A percentile compares a stretch with the other conserved stretches of the same genome.
phyloP scores from a whole-genome alignment of 2,113 vertebrate species.

The Heterocephalus glaber region DNA sequence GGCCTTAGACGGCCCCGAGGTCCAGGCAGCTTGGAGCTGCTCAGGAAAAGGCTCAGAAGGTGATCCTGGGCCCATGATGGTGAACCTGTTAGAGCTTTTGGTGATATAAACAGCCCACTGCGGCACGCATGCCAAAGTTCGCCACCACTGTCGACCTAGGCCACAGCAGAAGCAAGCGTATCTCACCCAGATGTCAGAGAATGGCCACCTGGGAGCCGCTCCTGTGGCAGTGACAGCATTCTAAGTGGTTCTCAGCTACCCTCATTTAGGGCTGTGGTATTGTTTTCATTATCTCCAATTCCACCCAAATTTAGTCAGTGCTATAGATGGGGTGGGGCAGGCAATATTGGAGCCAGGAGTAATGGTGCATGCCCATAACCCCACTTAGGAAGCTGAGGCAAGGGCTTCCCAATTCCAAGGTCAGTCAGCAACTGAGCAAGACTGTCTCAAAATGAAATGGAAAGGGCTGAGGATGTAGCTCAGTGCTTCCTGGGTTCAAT shows the following conservation, averaged over 20 bases:
- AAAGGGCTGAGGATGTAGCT: neutral
- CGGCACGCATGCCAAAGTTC: neutral
- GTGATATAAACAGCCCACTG: neutral
- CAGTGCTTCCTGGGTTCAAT: neutral
- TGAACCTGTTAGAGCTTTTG: neutral
- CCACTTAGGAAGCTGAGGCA: neutral
- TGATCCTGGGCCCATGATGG: neutral
- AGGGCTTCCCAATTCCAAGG: neutral
- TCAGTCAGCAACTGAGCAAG: neutral
- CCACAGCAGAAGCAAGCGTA: neutral
- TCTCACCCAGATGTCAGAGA: neutral
- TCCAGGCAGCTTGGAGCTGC: neutral
- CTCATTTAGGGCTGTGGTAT: neutral
- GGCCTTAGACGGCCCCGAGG: fast-evolving
- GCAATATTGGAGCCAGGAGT: neutral
- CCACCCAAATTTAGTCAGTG: neutral
- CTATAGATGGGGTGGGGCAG: too few relatives aligned
- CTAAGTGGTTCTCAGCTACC: neutral
- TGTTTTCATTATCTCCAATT: neutral
- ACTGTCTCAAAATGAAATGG: neutral
- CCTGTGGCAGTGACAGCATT: neutral
- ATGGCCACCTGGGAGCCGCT: neutral
- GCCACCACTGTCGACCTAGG: neutral
- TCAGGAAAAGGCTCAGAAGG: neutral
- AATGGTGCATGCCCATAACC: neutral